These are phyloP conservation scores for Biston stratarius DNA, from an alignment of 2,888 invertebrate species.

Conservation along the genomic window DNA sequence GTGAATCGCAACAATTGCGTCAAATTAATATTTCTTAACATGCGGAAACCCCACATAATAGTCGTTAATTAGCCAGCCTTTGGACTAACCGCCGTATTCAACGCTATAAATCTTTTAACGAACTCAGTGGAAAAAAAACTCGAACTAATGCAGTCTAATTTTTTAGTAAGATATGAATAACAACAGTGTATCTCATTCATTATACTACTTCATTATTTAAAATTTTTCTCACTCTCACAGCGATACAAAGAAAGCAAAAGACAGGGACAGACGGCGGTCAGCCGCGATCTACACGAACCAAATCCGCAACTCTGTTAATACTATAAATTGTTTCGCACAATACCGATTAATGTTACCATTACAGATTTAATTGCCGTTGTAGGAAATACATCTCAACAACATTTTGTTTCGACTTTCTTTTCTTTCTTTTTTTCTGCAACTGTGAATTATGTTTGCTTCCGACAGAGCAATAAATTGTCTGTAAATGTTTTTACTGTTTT, in stretches of 20 bases:
- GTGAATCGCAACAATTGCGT: constrained; percentile 45
- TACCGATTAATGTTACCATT: constrained; percentile 44
- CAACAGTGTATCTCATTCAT: no score
- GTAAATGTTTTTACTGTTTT: constrained; percentile 4
- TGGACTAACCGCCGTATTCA: constrained; percentile 42
- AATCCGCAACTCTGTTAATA: background rate
- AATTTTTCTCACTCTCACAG: no score
- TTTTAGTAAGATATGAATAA: no score
- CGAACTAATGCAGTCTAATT: no score
- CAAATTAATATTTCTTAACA: constrained; percentile 50
- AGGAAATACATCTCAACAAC: constrained; percentile 37
- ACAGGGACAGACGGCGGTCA: background rate
- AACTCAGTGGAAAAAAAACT: background rate
- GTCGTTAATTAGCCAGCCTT: constrained; percentile 53
- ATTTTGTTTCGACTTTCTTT: constrained; percentile 32
- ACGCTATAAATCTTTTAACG: background rate
- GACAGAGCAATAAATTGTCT: constrained; percentile 14
- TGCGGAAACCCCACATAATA: constrained; percentile 45
- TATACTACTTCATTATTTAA: no score
- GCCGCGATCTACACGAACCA: background rate
- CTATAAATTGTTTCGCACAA: background rate
- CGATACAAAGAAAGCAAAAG: background rate
- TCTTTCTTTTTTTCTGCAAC: constrained; percentile 16
- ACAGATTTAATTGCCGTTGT: constrained; percentile 43
- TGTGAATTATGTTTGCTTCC: constrained; percentile 16